phyloP scores from a whole-genome alignment of 2,113 vertebrate species.

The Damaliscus lunatus region DNA sequence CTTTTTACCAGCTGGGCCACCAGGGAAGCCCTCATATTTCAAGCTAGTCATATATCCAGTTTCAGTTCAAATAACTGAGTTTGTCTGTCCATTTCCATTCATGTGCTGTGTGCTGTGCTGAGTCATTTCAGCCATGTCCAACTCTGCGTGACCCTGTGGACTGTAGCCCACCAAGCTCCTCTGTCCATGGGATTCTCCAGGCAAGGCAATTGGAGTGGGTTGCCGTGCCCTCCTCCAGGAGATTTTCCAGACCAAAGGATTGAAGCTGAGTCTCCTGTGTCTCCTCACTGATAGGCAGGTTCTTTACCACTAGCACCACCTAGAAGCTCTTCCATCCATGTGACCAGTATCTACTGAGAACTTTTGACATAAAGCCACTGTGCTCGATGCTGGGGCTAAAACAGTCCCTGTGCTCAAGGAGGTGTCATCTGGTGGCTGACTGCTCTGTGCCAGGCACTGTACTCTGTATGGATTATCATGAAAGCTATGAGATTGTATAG shows the following conservation, averaged over 20 bases:
- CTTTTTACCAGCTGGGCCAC: background rate
- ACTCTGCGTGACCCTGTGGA: background rate
- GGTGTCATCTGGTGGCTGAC: background rate
- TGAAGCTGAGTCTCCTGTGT: background rate
- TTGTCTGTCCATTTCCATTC: background rate
- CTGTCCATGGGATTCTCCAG: background rate
- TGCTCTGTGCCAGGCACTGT: background rate
- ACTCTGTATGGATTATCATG: too few relatives aligned
- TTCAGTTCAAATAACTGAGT: background rate
- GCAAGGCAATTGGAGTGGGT: background rate
- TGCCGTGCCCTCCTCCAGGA: background rate
- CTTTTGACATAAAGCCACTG: background rate
- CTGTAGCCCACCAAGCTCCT: background rate
- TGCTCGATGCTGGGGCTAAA: background rate
- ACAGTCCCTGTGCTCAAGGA: background rate
- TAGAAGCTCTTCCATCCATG: background rate
- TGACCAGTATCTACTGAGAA: background rate
- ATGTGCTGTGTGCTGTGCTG: background rate
- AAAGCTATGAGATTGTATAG: background rate
- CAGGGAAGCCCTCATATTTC: background rate
- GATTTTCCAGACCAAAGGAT: background rate
- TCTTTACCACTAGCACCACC: background rate
- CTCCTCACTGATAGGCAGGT: background rate
- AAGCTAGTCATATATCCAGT: background rate
- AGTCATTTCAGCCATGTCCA: background rate